A percentile compares a stretch with the other conserved stretches of the same genome.
Evolutionary conservation across 2,113 vertebrate species (phyloP).

Genomic region (Paraplagusia blochii): DNA sequence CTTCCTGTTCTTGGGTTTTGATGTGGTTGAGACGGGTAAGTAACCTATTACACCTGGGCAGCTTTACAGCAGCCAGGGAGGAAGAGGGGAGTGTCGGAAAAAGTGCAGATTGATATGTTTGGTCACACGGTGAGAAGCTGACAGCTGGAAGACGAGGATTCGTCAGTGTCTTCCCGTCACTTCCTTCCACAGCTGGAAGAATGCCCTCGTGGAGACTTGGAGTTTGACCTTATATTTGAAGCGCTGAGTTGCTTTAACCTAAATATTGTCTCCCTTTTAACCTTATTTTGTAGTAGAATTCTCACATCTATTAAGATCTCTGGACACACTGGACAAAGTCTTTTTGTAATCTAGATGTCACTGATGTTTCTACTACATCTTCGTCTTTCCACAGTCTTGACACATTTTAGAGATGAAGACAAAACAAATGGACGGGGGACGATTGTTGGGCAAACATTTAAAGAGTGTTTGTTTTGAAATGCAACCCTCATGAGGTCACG

Average conservation of each 20-base stretch:
- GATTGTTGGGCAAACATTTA: conserved; percentile 20
- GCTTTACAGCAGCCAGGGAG: conserved; percentile 55
- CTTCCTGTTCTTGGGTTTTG: conserved; percentile 64
- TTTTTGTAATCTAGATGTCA: neutral
- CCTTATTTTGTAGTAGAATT: no score
- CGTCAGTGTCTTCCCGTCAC: conserved; percentile 8
- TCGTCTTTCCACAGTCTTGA: neutral
- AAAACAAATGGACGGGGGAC: conserved; percentile 14
- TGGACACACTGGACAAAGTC: neutral
- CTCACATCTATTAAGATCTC: no score
- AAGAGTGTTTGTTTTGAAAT: conserved; percentile 29
- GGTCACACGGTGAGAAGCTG: conserved; percentile 3
- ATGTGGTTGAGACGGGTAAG: conserved; percentile 59
- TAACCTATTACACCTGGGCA: conserved; percentile 49
- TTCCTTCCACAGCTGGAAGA: conserved; percentile 19
- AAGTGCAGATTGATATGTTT: conserved; percentile 34
- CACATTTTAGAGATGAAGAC: neutral
- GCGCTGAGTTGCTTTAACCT: neutral
- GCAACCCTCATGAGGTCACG: conserved; percentile 23
- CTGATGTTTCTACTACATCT: conserved; percentile 2
- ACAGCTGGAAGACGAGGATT: conserved; percentile 45
- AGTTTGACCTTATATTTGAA: conserved; percentile 14
- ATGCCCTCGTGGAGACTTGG: conserved; percentile 1
- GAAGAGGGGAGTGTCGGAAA: conserved; percentile 50
- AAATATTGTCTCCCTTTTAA: no score